Percentiles rank a stretch among this genome's conserved stretches.
Conservation (phyloP, 2,888 invertebrate genomes). For the Flexamia atlantica region DNA sequence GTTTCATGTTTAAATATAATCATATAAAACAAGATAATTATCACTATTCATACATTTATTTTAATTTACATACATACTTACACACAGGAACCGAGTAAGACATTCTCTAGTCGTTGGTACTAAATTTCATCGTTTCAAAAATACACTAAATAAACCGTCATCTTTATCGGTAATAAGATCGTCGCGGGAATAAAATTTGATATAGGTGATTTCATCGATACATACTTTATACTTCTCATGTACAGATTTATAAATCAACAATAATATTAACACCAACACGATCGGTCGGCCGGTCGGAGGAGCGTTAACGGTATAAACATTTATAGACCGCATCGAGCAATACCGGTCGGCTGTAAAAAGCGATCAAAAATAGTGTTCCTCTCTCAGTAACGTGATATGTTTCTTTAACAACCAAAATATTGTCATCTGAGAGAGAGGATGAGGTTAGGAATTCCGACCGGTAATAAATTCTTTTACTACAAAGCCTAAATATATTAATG, state of each 20-base stretch:
- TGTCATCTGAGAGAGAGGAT: slow-evolving; percentile 58
- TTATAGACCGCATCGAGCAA: slow-evolving; percentile 43
- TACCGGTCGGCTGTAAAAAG: slow-evolving; percentile 55
- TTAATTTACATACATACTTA: slow-evolving; percentile 65
- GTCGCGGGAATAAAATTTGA: slow-evolving; percentile 64
- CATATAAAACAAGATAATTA: slow-evolving; percentile 65
- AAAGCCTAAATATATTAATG: slow-evolving; percentile 68
- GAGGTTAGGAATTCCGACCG: slow-evolving; percentile 65
- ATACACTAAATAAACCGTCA: slow-evolving; percentile 67
- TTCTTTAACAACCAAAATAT: slow-evolving; percentile 60
- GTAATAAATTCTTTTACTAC: slow-evolving; percentile 67
- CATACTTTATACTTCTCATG: slow-evolving; percentile 64
- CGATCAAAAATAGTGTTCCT: slow-evolving; percentile 56
- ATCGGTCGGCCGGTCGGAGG: slow-evolving; percentile 55
- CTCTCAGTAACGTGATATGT: slow-evolving; percentile 51
- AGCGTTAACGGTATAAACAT: slow-evolving; percentile 39
- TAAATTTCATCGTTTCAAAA: slow-evolving; percentile 68
- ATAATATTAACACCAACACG: slow-evolving; percentile 66
- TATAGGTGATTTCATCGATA: slow-evolving; percentile 62
- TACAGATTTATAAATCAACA: slow-evolving; percentile 66
- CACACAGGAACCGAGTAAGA: slow-evolving; percentile 64
- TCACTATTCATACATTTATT: slow-evolving; percentile 63
- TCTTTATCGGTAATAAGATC: slow-evolving; percentile 62
- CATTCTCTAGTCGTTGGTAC: slow-evolving; percentile 67
- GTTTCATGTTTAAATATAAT: slow-evolving; percentile 65